phyloP scores from a whole-genome alignment of 2,888 invertebrate genomes.

The Marronus borbonicus region DNA sequence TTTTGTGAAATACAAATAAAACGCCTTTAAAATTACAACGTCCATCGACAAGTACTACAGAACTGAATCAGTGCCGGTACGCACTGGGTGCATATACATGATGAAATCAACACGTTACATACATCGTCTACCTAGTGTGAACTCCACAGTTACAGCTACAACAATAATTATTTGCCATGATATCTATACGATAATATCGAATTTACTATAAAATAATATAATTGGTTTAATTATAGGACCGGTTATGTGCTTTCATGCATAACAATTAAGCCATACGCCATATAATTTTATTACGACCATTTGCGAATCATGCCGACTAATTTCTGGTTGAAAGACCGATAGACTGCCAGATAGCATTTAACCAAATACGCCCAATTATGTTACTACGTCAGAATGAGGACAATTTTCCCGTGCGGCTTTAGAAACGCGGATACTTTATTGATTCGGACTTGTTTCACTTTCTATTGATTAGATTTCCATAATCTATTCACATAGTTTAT shows the following conservation, averaged over 20 bases:
- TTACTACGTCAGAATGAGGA: conserved; percentile 3
- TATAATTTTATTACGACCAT: conserved; percentile 38
- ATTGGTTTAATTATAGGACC: conserved; percentile 5
- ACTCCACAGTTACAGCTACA: no score
- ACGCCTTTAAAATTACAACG: no score
- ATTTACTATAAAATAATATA: conserved; percentile 10
- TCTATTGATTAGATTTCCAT: conserved; percentile 26
- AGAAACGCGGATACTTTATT: conserved; percentile 17
- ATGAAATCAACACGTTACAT: no score
- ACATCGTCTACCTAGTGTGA: no score
- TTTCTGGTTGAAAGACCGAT: conserved; percentile 19
- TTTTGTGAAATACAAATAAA: no score
- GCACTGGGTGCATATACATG: no score
- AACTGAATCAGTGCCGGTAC: no score
- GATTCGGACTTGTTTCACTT: conserved; percentile 21
- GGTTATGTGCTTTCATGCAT: conserved; percentile 4
- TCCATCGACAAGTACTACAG: no score
- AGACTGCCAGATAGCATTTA: conserved; percentile 2
- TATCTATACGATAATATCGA: not conserved
- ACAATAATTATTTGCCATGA: no score
- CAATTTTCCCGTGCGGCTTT: conserved; percentile 6
- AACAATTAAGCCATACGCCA: conserved; percentile 21
- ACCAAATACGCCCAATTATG: conserved; percentile 1
- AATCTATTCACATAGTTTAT: conserved; percentile 7
- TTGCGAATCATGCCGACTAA: conserved; percentile 21